A percentile compares a stretch with the other conserved stretches of the same genome.
Conservation (phyloP, 64 coral and sea anemone species). For the Trachythela sp. region DNA sequence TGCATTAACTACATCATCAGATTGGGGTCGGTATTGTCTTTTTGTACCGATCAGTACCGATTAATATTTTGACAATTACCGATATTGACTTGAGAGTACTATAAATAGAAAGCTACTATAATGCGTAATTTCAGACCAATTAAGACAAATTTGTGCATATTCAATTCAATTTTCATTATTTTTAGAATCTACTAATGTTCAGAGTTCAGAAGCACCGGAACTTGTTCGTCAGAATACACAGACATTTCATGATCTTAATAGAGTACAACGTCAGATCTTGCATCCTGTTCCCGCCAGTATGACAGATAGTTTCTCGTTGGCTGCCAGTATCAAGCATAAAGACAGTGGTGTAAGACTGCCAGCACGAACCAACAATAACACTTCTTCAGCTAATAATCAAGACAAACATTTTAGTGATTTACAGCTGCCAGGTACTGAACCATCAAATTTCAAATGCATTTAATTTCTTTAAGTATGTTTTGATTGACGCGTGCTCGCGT, state of each 20-base stretch:
- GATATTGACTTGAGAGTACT: neutral
- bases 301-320: neutral
- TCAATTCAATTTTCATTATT: neutral
- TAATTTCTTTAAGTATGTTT: too few species aligned
- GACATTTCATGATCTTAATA: constrained; percentile 5
- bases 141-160: too few species aligned
- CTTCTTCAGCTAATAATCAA: neutral
- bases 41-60: neutral
- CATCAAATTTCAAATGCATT: neutral
- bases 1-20: neutral
- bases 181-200: neutral
- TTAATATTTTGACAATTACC: neutral
- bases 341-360: neutral
- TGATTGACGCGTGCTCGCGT: too few species aligned
- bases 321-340: neutral
- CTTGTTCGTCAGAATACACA: neutral
- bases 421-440: neutral
- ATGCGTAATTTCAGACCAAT: too few species aligned
- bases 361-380: neutral
- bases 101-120: neutral
- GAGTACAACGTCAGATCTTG: neutral
- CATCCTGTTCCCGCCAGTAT: neutral
- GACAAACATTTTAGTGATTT: neutral
- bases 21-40: too few species aligned
- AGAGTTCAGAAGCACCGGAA: neutral